A percentile compares a stretch with the other conserved stretches of the same genome.
These are phyloP conservation scores for Hemibagrus guttatus DNA, from an alignment of 2,797 vertebrate genomes.

Conservation along the genomic window DNA sequence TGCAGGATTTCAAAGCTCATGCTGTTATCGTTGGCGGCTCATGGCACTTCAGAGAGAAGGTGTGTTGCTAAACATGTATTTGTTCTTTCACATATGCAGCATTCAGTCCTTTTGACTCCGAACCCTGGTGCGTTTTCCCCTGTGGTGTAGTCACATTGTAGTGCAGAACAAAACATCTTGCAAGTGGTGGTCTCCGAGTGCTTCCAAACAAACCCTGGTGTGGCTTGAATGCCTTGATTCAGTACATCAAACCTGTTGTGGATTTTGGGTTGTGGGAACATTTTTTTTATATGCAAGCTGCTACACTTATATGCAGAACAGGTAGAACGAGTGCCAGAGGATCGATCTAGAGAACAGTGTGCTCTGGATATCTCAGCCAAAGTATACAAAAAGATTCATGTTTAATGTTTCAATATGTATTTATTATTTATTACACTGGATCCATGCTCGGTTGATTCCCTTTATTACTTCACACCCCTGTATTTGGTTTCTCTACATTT, in stretches of 20 bases:
- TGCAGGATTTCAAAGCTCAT: slow-evolving; percentile 97
- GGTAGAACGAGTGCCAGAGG: background rate
- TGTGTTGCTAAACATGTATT: slow-evolving; percentile 57
- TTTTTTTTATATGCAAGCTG: slow-evolving; percentile 19
- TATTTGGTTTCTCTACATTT: background rate
- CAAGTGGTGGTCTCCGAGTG: slow-evolving; percentile 9
- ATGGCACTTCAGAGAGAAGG: slow-evolving; percentile 98
- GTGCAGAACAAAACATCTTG: slow-evolving; percentile 17
- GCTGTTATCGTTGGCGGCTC: slow-evolving; percentile 96
- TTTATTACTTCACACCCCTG: background rate
- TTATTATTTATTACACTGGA: background rate
- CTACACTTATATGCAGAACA: background rate
- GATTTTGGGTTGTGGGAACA: slow-evolving; percentile 19
- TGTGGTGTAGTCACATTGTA: background rate
- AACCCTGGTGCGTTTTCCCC: slow-evolving; percentile 1
- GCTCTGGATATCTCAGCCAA: background rate
- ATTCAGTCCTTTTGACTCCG: background rate
- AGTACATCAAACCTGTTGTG: slow-evolving; percentile 27
- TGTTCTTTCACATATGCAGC: slow-evolving; percentile 3
- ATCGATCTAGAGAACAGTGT: background rate
- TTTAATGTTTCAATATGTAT: background rate
- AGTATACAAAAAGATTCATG: background rate
- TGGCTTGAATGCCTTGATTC: slow-evolving; percentile 14
- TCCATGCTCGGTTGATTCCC: background rate
- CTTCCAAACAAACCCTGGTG: slow-evolving; percentile 5